Base-by-base conservation (phyloP, 2,113 vertebrate genomes). In the Glaucomys volans region DNA sequence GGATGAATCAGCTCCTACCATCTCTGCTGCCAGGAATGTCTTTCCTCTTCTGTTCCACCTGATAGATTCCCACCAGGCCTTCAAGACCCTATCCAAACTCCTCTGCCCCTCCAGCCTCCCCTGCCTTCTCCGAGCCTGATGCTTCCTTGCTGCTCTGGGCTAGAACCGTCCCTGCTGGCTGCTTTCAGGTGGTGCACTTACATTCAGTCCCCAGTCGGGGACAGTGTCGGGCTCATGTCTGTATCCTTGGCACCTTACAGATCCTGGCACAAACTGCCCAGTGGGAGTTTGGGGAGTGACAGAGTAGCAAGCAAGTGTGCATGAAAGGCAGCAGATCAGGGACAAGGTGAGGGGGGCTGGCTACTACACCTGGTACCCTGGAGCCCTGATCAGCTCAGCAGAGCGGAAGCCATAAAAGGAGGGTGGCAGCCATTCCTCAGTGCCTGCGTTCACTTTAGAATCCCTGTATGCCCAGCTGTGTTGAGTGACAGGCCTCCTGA, bases 401-500 rank as follows among this genome's bases (percentile, higher is more conserved):
- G 83, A 47, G 35, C 30, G 30, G 26, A 80, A 77, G 47, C 35
- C 30, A 50, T 40, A 47, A 64, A 18, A 64, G 4, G 3, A 2
- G 62, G 77, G 26, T 10, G 3, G 20, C 50, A 57, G 14, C 3
- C 22, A 0, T 50, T 42, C 76, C 35, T 24, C 32, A 18, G 57
- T 0, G 17, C 30, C 86, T 26, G 1, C 30, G 14, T 42, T 40
- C 77, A 12, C 72, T 69, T 47, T 14, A n/a, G 88, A 85, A 71
- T 37, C 76, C 32, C 50, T 11, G 28, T 1, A 0, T 42, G 37
- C 11, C 0, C 67, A 4, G 12, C 72, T 0, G 0, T 17, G 82
- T 6, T 42, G 87, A 69, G 54, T 16, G 54, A 84, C 90, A 83
- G 83, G 26, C 74, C 69, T 18, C 32, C 50, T 28, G 40, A 35